Evolutionary conservation across 2,797 vertebrate species (phyloP).

Genomic region (Chelmon rostratus): DNA sequence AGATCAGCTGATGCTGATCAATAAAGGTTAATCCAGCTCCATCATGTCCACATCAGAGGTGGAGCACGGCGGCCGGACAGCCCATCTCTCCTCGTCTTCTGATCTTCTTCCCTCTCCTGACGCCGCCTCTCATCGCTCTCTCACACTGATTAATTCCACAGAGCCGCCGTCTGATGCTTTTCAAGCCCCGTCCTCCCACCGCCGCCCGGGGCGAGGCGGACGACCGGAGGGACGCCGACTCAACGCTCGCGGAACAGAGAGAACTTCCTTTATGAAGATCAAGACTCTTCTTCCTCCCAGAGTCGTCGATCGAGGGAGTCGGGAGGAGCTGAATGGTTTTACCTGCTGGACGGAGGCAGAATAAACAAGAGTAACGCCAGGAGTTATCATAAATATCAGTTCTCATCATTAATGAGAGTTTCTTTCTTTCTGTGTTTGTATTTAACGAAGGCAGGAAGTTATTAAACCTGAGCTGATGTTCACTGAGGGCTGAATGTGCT

Average conservation of each 20-base stretch:
- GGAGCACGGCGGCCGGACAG: background rate
- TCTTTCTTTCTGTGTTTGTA: no score
- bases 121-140: conserved; percentile 34
- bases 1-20: background rate
- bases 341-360: conserved; percentile 44
- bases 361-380: background rate
- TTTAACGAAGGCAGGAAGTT: no score
- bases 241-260: conserved; percentile 44
- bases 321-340: conserved; percentile 26
- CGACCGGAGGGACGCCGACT: conserved; percentile 61
- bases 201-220: conserved; percentile 62
- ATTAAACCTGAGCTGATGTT: no score
- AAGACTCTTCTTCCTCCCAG: conserved; percentile 59
- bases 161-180: conserved; percentile 70
- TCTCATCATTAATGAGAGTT: no score
- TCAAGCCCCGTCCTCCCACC: conserved; percentile 67
- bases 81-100: no score
- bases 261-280: conserved; percentile 72
- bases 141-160: conserved; percentile 74
- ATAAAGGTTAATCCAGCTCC: no score
- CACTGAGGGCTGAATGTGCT: no score
- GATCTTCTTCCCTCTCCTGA: conserved; percentile 59
- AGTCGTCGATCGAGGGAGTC: conserved; percentile 56
- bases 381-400: background rate
- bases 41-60: background rate